Conservation (phyloP, 2,888 invertebrate species). For the Actias luna region DNA sequence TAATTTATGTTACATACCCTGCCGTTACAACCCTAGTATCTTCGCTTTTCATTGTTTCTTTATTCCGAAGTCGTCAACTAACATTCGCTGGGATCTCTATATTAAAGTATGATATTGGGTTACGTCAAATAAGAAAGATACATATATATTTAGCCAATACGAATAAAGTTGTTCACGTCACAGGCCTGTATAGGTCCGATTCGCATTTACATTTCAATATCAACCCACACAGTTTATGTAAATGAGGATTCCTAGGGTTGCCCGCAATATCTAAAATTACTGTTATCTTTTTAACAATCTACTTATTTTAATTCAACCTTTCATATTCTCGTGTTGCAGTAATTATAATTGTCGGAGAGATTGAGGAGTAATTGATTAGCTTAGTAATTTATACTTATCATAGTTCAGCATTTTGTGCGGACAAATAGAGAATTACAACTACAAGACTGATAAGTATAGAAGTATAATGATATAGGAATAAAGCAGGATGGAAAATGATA, state of each 20-base stretch:
- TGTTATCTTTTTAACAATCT: neutral
- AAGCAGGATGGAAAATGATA: too few relatives aligned
- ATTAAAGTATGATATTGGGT: neutral
- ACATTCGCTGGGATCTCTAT: neutral
- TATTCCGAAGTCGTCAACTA: neutral
- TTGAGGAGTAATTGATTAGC: neutral
- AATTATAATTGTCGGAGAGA: neutral
- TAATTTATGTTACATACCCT: neutral
- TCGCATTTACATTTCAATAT: constrained; percentile 8
- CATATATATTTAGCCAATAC: neutral
- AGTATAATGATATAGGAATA: too few relatives aligned
- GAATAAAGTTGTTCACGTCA: neutral
- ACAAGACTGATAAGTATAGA: too few relatives aligned
- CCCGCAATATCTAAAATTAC: neutral
- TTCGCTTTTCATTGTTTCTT: neutral
- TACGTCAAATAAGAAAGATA: neutral
- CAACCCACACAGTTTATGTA: neutral
- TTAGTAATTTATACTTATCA: too few relatives aligned
- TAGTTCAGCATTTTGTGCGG: too few relatives aligned
- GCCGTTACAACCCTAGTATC: neutral
- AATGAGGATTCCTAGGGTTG: constrained; percentile 14
- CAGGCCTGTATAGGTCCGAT: neutral
- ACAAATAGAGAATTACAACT: too few relatives aligned
- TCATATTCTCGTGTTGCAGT: neutral
- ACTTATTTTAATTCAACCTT: neutral